These are phyloP conservation scores for Hemiprocne comata DNA, from an alignment of 2,113 vertebrate species.

Conservation along the genomic window DNA sequence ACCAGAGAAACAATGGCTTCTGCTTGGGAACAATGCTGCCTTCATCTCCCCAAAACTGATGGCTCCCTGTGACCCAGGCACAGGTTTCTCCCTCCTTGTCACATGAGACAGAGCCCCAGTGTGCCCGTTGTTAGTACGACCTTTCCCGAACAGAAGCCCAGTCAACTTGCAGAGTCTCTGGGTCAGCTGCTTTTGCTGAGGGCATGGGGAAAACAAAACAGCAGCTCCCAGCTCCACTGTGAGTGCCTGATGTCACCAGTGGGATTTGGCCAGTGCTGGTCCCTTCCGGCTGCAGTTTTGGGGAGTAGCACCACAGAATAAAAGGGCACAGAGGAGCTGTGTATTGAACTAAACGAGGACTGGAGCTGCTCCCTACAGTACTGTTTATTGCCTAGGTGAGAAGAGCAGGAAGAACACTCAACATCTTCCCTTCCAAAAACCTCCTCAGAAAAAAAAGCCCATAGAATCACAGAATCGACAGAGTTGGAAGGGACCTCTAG, in stretches of 20 bases:
- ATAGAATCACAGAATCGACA: too few species aligned
- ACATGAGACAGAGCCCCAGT: not conserved
- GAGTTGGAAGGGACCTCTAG: too few species aligned
- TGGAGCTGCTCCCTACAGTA: not conserved
- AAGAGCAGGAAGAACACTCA: not conserved
- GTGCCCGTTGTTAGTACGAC: not conserved
- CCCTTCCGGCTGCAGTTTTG: not conserved
- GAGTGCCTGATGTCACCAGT: not conserved
- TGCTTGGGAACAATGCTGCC: not conserved
- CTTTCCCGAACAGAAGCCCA: slow-evolving; percentile 41
- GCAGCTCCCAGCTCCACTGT: not conserved
- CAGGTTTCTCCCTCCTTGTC: slow-evolving; percentile 1
- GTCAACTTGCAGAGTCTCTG: not conserved
- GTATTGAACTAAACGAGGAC: not conserved
- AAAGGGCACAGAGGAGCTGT: fast-evolving
- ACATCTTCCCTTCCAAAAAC: not conserved
- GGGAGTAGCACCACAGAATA: not conserved
- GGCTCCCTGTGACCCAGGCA: not conserved
- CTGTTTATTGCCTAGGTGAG: fast-evolving
- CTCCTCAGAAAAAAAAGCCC: not conserved
- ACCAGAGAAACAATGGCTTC: not conserved
- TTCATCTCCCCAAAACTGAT: not conserved
- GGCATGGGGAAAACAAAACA: not conserved
- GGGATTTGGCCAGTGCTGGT: not conserved
- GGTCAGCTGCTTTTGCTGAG: not conserved